phyloP scores from a whole-genome alignment of 2,113 vertebrate species.

The Dipodomys merriami region DNA sequence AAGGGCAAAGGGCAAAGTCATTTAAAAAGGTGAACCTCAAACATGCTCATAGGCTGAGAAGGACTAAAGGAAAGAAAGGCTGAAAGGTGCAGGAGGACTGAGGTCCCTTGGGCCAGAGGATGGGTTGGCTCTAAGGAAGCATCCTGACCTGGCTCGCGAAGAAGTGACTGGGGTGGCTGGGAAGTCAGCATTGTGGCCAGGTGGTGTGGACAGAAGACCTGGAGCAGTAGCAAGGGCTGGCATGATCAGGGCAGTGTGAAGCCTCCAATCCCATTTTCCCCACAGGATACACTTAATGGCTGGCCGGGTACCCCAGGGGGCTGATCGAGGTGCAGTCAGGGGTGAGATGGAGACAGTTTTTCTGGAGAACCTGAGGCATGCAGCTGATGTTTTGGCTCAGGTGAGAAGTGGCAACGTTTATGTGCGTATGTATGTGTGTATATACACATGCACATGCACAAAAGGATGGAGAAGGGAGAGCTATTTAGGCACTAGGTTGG shows the following conservation, averaged over 20 bases:
- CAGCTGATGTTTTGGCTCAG: conserved; percentile 91
- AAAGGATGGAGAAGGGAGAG: not conserved
- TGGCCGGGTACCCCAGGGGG: conserved; percentile 90
- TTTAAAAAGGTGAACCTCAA: not conserved
- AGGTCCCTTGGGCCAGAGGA: not conserved
- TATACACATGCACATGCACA: too few species aligned
- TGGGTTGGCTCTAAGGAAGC: not conserved
- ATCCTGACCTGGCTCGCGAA: not conserved
- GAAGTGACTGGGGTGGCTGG: not conserved
- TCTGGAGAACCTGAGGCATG: conserved; percentile 91
- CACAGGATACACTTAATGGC: conserved; percentile 96
- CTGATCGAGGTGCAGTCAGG: conserved; percentile 78
- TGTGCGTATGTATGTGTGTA: not conserved
- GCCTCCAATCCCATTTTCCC: not conserved
- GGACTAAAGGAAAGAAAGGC: not conserved
- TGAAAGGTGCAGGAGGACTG: not conserved
- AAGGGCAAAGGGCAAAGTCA: not conserved
- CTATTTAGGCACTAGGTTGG: not conserved
- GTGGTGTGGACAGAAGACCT: not conserved
- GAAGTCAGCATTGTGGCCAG: not conserved
- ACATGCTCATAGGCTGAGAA: not conserved
- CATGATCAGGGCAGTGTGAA: not conserved
- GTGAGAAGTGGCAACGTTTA: conserved; percentile 33
- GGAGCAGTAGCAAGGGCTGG: not conserved
- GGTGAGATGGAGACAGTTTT: conserved; percentile 93